phyloP scores from a whole-genome alignment of 2,888 invertebrate genomes.

The Villa cingulata region DNA sequence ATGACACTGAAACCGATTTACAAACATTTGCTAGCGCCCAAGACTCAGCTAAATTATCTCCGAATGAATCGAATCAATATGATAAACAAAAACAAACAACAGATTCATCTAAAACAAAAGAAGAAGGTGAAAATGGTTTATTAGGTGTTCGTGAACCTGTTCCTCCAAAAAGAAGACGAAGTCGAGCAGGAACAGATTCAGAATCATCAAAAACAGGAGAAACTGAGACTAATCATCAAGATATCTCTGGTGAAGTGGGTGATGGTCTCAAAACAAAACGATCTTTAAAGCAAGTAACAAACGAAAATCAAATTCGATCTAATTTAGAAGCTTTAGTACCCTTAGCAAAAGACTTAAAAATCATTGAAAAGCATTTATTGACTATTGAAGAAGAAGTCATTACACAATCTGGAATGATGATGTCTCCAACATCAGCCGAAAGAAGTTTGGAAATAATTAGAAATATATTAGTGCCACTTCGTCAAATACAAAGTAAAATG shows the following conservation, averaged over 20 bases:
- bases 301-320: constrained; percentile 36
- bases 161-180: constrained; percentile 29
- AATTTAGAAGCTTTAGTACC: constrained; percentile 36
- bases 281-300: constrained; percentile 33
- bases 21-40: constrained; percentile 54
- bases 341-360: constrained; percentile 33
- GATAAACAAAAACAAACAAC: constrained; percentile 16
- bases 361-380: constrained; percentile 43
- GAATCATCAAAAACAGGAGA: constrained; percentile 34
- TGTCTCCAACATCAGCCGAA: constrained; percentile 50
- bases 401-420: constrained; percentile 50
- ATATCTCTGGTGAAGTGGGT: constrained; percentile 44
- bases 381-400: constrained; percentile 51
- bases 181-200: constrained; percentile 32
- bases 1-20: constrained; percentile 50
- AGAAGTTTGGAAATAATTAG: constrained; percentile 51
- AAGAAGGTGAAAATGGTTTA: constrained; percentile 8
- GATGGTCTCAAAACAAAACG: constrained; percentile 36
- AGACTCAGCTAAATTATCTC: constrained; percentile 40
- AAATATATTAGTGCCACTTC: constrained; percentile 47
- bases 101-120: constrained; percentile 19
- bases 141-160: constrained; percentile 16
- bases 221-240: constrained; percentile 35
- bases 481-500: constrained; percentile 48
- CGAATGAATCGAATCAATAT: constrained; percentile 31